A percentile compares a stretch with the other conserved stretches of the same genome.
These are phyloP conservation scores for Phyllostomus hastatus DNA, from an alignment of 2,113 vertebrate species.

Conservation along the genomic window DNA sequence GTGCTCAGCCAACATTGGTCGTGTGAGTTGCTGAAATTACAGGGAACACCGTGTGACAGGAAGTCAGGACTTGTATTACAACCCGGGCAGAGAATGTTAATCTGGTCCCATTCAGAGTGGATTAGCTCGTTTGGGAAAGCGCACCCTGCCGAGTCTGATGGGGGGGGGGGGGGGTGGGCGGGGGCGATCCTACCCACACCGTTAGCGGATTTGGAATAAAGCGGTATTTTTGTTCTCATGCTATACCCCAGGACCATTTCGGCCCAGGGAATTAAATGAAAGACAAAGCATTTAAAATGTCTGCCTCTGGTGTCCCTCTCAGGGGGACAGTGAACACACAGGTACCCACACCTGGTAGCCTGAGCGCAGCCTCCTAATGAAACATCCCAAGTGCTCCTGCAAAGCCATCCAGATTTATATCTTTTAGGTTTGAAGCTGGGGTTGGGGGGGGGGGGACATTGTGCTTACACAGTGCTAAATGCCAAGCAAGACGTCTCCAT, in stretches of 20 bases:
- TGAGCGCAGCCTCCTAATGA: neutral
- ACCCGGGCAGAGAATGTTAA: too few species aligned
- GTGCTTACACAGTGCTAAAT: neutral
- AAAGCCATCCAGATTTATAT: too few species aligned
- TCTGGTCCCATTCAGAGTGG: neutral
- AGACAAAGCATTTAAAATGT: neutral
- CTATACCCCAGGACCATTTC: neutral
- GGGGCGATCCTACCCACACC: neutral
- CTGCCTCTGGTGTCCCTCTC: neutral
- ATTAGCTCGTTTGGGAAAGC: neutral
- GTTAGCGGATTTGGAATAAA: neutral
- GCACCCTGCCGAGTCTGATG: neutral
- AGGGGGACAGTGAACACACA: neutral
- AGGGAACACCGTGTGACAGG: neutral
- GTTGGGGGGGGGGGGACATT: fast-evolving
- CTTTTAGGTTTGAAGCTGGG: neutral
- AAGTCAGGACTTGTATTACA: too few species aligned
- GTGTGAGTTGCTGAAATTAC: neutral
- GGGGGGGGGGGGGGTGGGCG: too few species aligned
- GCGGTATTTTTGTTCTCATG: neutral
- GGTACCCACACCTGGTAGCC: neutral
- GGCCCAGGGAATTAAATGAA: neutral
- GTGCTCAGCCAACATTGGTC: neutral
- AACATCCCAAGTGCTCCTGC: neutral
- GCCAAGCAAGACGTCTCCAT: neutral